phyloP scores from a whole-genome alignment of 2,797 vertebrate genomes.

The Varecia variegata region DNA sequence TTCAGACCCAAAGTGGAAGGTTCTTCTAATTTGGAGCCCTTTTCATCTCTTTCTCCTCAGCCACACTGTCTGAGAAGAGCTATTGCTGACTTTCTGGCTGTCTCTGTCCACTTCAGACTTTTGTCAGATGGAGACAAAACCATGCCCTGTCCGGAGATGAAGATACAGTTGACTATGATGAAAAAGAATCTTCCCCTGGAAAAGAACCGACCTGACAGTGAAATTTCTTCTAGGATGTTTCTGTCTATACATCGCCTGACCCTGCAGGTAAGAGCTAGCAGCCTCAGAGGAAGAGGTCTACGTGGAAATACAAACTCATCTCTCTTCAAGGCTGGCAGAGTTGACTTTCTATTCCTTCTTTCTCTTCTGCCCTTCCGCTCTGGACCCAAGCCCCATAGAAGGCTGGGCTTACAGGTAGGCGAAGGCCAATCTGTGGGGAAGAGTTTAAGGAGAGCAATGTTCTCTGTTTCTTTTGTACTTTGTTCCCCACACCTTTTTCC shows the following conservation, averaged over 20 bases:
- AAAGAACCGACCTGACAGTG: background rate
- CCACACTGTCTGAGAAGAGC: background rate
- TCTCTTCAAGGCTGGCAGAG: background rate
- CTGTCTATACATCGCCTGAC: conserved; percentile 55
- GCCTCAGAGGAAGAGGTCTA: background rate
- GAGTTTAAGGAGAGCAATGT: background rate
- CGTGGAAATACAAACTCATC: background rate
- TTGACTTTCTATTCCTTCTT: background rate
- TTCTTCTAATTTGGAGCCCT: background rate
- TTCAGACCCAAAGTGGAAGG: background rate
- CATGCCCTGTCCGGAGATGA: background rate
- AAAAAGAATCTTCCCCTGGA: conserved; percentile 37
- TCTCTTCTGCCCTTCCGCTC: background rate
- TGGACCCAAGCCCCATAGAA: background rate
- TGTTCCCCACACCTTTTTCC: background rate
- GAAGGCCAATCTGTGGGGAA: background rate
- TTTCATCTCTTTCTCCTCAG: background rate
- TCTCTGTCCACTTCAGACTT: conserved; percentile 55
- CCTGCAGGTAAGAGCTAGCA: conserved; percentile 59
- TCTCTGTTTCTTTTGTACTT: background rate
- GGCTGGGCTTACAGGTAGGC: background rate
- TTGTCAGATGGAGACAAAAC: conserved; percentile 1
- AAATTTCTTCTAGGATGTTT: conserved; percentile 59
- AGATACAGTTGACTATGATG: conserved; percentile 42
- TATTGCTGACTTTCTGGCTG: background rate